phyloP scores from a whole-genome alignment of 2,113 vertebrate species.

The Sylvicapra grimmia region DNA sequence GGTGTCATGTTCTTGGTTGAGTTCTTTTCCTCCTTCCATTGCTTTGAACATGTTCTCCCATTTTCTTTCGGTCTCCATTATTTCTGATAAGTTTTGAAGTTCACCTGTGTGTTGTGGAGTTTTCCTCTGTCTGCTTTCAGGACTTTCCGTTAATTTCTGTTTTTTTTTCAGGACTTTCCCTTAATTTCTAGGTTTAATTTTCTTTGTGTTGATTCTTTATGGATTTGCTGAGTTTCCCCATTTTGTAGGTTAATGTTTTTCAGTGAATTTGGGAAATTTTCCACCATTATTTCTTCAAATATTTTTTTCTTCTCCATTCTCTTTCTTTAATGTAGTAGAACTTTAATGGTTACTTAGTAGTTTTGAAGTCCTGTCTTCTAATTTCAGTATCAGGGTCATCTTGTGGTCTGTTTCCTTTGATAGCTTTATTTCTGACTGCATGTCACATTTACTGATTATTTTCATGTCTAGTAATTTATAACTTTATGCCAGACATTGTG shows the following conservation, averaged over 20 bases:
- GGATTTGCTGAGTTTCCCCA: background rate
- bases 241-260: background rate
- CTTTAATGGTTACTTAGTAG: background rate
- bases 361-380: background rate
- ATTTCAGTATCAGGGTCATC: background rate
- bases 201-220: background rate
- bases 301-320: background rate
- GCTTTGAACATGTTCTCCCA: background rate
- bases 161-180: background rate
- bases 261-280: background rate
- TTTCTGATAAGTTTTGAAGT: background rate
- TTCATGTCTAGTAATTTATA: slow-evolving; percentile 8
- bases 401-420: background rate
- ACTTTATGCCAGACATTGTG: background rate
- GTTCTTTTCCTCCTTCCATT: background rate
- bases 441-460: background rate
- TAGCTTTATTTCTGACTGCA: background rate
- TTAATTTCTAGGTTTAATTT: background rate
- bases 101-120: background rate
- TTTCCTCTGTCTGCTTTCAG: background rate
- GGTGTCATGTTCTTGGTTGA: background rate
- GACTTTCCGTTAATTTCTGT: background rate
- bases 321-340: background rate
- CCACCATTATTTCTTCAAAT: background rate
- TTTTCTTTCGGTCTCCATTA: background rate